These are phyloP conservation scores for Bergia sp. DNA, from an alignment of 92 coral and sea anemone species.

Conservation along the genomic window DNA sequence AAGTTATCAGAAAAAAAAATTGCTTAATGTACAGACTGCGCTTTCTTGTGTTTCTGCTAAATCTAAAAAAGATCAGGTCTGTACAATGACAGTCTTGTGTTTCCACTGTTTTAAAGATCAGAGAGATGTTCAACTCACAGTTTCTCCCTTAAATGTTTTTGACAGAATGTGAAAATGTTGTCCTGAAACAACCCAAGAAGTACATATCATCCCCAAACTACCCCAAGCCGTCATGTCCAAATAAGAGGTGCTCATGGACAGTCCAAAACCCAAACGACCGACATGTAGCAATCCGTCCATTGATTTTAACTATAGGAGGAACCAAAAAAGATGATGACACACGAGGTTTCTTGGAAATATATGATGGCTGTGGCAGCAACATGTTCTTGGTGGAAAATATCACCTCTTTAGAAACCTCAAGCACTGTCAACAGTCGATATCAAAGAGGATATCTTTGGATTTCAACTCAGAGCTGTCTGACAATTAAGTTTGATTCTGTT, in stretches of 20 bases:
- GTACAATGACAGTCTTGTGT: too few species aligned
- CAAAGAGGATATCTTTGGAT: constrained; percentile 67
- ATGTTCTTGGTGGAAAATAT: constrained; percentile 78
- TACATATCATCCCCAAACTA: constrained; percentile 65
- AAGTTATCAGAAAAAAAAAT: too few species aligned
- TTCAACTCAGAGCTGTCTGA: constrained; percentile 74
- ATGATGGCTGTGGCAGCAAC: constrained; percentile 66
- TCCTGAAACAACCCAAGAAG: constrained; percentile 7
- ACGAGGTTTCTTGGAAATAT: constrained; percentile 71
- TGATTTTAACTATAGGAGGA: constrained; percentile 63
- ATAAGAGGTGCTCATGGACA: constrained; percentile 63
- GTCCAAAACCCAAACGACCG: constrained; percentile 44
- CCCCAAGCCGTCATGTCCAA: constrained; percentile 44
- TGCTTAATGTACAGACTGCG: too few species aligned
- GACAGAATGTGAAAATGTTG: constrained; percentile 48
- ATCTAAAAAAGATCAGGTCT: too few species aligned
- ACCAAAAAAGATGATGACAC: constrained; percentile 54
- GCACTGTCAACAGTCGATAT: not conserved
- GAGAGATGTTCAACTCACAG: not conserved
- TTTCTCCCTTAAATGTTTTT: not conserved
- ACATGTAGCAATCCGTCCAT: constrained; percentile 52
- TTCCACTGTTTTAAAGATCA: not conserved
- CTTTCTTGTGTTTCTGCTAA: too few species aligned
- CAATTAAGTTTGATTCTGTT: constrained; percentile 55
- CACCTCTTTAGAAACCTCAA: constrained; percentile 39